Percentiles rank a stretch among this genome's conserved stretches.
phyloP scores from a whole-genome alignment of 53 echinoderm and acorn worm genomes.

The Paelopatides confundens region DNA sequence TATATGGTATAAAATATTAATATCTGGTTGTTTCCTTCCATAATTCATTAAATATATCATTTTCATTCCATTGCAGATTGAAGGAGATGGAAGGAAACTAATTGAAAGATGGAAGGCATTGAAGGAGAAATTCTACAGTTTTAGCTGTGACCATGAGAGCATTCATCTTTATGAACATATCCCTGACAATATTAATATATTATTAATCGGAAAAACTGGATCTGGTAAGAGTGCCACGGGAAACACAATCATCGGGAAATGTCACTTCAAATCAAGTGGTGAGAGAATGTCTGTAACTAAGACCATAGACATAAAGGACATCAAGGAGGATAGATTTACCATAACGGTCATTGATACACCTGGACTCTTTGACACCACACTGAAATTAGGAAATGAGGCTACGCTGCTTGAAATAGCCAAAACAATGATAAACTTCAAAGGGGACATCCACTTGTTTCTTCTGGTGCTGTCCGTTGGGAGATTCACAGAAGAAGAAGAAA shows the following conservation, averaged over 20 bases:
- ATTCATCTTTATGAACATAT: background rate
- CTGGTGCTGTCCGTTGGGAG: background rate
- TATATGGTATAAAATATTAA: no score
- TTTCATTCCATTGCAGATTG: background rate
- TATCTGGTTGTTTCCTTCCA: no score
- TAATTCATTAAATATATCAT: no score
- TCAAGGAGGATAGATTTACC: background rate
- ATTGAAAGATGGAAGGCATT: background rate
- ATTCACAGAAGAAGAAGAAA: conserved; percentile 12
- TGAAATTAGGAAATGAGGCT: background rate
- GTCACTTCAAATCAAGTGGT: background rate
- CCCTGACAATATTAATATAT: background rate
- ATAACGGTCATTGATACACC: conserved; percentile 24
- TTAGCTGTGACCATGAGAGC: background rate
- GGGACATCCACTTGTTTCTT: background rate
- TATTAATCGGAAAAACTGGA: conserved; percentile 10
- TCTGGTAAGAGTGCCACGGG: conserved; percentile 19
- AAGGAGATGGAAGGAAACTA: background rate
- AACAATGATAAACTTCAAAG: background rate
- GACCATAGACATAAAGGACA: background rate
- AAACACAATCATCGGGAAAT: background rate
- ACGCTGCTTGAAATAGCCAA: conserved; percentile 5
- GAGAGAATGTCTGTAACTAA: background rate
- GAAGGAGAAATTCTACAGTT: background rate
- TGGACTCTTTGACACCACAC: background rate